A percentile compares a stretch with the other conserved stretches of the same genome.
These are phyloP conservation scores for Catharus minimus DNA, from an alignment of 2,113 vertebrate species.

Conservation along the genomic window DNA sequence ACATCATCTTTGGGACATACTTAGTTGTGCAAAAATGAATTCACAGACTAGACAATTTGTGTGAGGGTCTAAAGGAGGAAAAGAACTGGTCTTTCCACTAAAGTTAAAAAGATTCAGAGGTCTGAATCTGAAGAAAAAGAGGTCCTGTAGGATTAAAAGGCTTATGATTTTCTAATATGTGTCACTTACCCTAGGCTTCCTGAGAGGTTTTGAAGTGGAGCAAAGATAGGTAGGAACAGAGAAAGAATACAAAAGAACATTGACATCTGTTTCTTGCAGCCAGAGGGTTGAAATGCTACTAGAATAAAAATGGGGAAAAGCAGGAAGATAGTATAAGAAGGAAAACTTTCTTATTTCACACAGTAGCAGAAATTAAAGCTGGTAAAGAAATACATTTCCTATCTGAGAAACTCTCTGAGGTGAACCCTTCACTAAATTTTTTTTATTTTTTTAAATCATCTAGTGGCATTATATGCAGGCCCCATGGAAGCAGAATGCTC, in stretches of 20 bases:
- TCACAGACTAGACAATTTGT: accelerated
- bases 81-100: not conserved
- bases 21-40: not conserved
- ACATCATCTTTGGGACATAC: not conserved
- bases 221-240: not conserved
- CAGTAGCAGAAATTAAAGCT: not conserved
- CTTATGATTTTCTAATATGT: not conserved
- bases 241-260: not conserved
- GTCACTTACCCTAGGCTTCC: not conserved
- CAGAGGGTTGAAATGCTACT: not conserved
- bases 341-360: not conserved
- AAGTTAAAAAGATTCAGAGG: not conserved
- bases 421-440: accelerated
- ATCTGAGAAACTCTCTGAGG: not conserved
- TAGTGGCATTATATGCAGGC: not conserved
- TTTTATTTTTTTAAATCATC: not conserved
- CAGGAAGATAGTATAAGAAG: not conserved
- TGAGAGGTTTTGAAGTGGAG: not conserved
- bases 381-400: not conserved
- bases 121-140: not conserved
- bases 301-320: not conserved
- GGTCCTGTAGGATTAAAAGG: not conserved
- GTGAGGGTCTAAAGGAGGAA: not conserved
- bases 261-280: not conserved
- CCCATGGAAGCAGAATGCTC: not conserved